These are phyloP conservation scores for Phyllotis vaccarum DNA, from an alignment of 2,797 vertebrate genomes.

Conservation along the genomic window DNA sequence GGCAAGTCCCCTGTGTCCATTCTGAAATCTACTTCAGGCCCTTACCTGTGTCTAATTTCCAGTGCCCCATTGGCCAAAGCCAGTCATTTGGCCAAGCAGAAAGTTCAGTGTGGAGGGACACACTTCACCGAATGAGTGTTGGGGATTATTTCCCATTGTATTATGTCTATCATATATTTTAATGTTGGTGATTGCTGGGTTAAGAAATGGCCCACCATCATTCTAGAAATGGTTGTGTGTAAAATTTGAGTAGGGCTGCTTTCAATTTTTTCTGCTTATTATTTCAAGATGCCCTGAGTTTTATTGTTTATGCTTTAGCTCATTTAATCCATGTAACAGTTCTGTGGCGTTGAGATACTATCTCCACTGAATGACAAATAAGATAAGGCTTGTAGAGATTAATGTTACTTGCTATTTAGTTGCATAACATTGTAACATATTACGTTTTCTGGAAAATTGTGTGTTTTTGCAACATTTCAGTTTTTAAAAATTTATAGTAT, in stretches of 20 bases:
- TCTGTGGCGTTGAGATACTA: background rate
- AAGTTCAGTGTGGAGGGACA: background rate
- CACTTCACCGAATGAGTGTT: background rate
- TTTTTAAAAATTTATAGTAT: background rate
- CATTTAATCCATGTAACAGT: background rate
- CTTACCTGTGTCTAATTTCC: background rate
- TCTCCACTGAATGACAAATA: background rate
- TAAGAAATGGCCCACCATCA: background rate
- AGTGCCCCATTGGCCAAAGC: background rate
- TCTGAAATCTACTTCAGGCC: background rate
- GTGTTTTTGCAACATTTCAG: slow-evolving; percentile 4
- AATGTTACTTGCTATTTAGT: slow-evolving; percentile 34
- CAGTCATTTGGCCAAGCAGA: background rate
- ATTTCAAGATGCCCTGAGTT: background rate
- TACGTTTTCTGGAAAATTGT: background rate
- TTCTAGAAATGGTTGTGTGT: background rate
- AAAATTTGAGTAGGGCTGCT: background rate
- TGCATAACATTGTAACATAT: background rate
- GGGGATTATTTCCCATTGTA: background rate
- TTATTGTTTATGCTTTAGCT: slow-evolving; percentile 9
- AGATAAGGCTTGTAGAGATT: slow-evolving; percentile 2
- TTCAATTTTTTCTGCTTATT: slow-evolving; percentile 36
- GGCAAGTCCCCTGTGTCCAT: background rate
- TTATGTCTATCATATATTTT: background rate
- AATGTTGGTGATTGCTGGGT: background rate